Base-by-base conservation (phyloP, 2,888 invertebrate species). In the Drosophila seclusa region DNA sequence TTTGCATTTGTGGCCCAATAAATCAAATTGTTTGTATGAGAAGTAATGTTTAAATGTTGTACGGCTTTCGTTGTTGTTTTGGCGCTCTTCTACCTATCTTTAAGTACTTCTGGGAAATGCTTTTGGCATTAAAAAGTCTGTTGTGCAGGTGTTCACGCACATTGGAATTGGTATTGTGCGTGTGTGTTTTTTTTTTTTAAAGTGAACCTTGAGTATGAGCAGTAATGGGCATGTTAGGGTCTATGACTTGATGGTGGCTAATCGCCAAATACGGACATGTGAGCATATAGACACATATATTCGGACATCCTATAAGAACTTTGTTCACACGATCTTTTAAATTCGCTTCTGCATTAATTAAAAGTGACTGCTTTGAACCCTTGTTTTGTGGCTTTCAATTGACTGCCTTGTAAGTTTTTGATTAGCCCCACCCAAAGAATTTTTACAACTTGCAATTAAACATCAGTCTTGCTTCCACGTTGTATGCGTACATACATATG, bases 1-100 rank as follows among this genome's bases (percentile, higher is more conserved):
- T 89, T 65, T 70, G 69, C 69, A 68, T 80, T 80, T 78, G 73
- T 68, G 65, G 57, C 68, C 68, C 73, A 81, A 89, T 89, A 87
- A 84, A 84, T 84, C 84, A 84, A 83, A 89, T 71, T 78, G 70
- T 65, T 67, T 61, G 31, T 82, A 68, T 68, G 64, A 55, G 53
- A 70, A 71, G 61, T 60, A 69, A 73, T 70, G 68, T 64, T 53
- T 7, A 66, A 55, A 68, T n/a, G 34, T 38, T 61, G n/a, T 48
- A 21, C 32, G 32, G 5, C 24, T n/a, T 52, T 16, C 24, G 34
- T 29, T 45, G 61, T 27, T 34, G 32, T 63, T 57, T 36, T 61
- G 68, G 67, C 64, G 70, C 62, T 82, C 52, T 52, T 72, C 61
- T 63, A 68, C 59, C 58, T 58, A 57, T 32, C 54, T 66, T 76